Evolutionary conservation across 2,113 vertebrate genomes (phyloP).

Genomic region (Brienomyrus brachyistius): DNA sequence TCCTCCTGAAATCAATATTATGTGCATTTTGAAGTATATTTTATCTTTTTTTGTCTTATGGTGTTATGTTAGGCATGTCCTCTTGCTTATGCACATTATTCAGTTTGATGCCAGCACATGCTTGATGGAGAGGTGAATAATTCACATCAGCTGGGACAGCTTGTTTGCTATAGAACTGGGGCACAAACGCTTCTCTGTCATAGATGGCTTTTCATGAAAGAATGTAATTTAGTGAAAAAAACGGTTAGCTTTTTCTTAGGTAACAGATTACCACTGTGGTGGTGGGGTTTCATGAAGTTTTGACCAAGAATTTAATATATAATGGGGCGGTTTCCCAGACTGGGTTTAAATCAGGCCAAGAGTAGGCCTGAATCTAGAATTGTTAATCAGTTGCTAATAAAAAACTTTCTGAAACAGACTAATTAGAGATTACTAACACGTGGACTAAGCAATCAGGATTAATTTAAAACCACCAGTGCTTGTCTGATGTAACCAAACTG

Average conservation of each 20-base stretch:
- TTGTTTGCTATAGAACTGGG: constrained; percentile 33
- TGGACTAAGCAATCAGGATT: no score
- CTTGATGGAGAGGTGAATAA: constrained; percentile 40
- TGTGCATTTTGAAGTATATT: background rate
- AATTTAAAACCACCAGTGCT: no score
- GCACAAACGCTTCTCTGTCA: constrained; percentile 12
- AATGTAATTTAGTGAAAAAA: background rate
- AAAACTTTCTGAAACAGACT: no score
- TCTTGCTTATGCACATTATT: constrained; percentile 32
- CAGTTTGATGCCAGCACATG: constrained; percentile 44
- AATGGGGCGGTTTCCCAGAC: no score
- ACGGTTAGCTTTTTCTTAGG: background rate
- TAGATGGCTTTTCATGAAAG: background rate
- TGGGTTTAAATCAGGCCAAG: no score
- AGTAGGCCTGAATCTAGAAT: no score
- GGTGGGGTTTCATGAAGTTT: background rate
- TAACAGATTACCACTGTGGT: background rate
- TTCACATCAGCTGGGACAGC: constrained; percentile 31
- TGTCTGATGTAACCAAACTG: no score
- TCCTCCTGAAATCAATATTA: background rate
- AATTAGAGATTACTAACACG: no score
- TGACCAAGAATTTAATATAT: background rate
- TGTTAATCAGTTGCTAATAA: background rate
- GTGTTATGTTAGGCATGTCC: background rate
- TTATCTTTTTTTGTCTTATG: background rate